These are phyloP conservation scores for Sycophila sp. DNA, from an alignment of 1,140 invertebrate genomes.

Conservation along the genomic window DNA sequence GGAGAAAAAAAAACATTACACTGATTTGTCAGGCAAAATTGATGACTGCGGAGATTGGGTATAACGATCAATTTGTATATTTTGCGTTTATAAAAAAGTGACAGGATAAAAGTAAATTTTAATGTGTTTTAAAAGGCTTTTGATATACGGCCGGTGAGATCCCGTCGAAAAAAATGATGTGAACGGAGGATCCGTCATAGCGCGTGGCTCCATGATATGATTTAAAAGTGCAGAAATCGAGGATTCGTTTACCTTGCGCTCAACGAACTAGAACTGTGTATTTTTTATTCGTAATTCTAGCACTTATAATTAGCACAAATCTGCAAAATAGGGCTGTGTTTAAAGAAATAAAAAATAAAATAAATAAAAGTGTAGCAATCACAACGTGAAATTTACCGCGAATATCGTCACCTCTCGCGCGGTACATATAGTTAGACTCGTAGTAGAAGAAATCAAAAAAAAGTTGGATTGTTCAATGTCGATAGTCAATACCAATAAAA, in stretches of 20 bases:
- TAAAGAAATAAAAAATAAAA: no score
- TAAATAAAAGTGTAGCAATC: slow-evolving; percentile 13
- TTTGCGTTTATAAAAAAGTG: not conserved
- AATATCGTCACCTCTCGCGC: not conserved
- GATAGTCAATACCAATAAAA: slow-evolving; percentile 36
- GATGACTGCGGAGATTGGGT: no score
- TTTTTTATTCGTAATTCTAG: not conserved
- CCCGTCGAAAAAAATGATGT: not conserved
- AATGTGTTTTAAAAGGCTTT: not conserved
- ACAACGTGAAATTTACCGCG: no score
- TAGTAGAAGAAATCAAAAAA: slow-evolving; percentile 10
- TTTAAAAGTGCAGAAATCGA: not conserved
- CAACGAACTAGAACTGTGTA: not conserved
- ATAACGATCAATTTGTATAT: not conserved
- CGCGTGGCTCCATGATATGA: not conserved
- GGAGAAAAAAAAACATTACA: not conserved
- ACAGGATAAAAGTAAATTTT: not conserved
- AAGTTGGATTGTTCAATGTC: slow-evolving; percentile 31
- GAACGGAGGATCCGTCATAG: not conserved
- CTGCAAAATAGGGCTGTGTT: slow-evolving; percentile 2
- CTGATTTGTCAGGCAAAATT: no score
- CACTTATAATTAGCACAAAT: no score
- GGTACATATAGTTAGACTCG: slow-evolving; percentile 8
- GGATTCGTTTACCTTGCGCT: not conserved
- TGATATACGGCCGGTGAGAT: not conserved